phyloP scores from a whole-genome alignment of 2,888 invertebrate species.

The Cynaeus angustus region DNA sequence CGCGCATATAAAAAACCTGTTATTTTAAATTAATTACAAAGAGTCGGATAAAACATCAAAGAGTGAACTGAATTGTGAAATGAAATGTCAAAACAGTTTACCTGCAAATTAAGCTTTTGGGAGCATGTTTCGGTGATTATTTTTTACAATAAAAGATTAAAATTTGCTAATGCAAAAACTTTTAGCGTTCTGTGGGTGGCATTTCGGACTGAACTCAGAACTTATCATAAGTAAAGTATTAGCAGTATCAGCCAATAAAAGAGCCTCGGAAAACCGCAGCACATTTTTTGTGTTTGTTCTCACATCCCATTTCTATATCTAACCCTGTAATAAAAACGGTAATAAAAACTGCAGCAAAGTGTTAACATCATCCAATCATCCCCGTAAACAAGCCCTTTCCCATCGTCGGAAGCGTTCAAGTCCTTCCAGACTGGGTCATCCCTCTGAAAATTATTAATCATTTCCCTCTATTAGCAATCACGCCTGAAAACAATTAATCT shows the following conservation, averaged over 20 bases:
- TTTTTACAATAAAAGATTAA: no score
- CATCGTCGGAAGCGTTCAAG: not conserved
- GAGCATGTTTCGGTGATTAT: no score
- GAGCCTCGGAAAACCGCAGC: not conserved
- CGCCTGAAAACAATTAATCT: constrained; percentile 56
- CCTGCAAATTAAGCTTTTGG: not conserved
- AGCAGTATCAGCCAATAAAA: not conserved
- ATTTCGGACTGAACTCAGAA: no score
- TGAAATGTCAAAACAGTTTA: constrained; percentile 4
- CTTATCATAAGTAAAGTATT: no score
- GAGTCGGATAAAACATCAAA: not conserved
- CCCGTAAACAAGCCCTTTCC: constrained; percentile 13
- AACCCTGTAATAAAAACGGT: not conserved
- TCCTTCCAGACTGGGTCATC: constrained; percentile 7
- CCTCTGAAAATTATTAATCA: constrained; percentile 50
- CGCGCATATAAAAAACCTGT: not conserved
- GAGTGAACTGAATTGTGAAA: constrained; percentile 3
- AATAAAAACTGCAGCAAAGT: not conserved
- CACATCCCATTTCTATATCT: not conserved
- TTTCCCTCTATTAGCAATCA: constrained; percentile 54
- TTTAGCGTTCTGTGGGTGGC: no score
- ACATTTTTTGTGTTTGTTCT: not conserved
- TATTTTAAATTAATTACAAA: constrained; percentile 11
- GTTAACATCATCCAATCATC: constrained; percentile 3
- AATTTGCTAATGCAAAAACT: no score